These are phyloP conservation scores for Macropus fuliginosus DNA, from an alignment of 2,797 vertebrate genomes.

Conservation along the genomic window DNA sequence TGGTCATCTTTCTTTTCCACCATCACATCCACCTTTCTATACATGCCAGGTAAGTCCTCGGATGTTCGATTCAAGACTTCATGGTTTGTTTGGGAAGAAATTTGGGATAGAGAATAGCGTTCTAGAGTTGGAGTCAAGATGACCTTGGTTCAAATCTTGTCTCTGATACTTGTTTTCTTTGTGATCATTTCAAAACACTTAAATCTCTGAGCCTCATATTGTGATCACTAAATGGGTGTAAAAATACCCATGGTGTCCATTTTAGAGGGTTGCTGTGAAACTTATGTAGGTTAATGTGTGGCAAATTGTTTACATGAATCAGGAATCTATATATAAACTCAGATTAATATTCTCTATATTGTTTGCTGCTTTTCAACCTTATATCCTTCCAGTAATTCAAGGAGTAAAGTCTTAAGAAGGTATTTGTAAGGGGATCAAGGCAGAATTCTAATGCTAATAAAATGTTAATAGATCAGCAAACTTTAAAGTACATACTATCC, in stretches of 20 bases:
- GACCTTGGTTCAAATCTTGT: neutral
- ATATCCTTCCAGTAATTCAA: neutral
- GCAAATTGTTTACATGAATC: neutral
- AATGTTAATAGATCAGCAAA: neutral
- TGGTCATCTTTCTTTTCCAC: neutral
- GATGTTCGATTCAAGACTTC: neutral
- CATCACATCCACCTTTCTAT: neutral
- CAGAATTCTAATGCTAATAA: neutral
- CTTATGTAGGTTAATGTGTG: neutral
- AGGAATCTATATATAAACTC: no score
- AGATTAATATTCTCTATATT: neutral
- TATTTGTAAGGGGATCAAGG: neutral
- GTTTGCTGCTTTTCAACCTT: neutral
- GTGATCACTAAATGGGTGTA: neutral
- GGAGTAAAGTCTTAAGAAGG: neutral
- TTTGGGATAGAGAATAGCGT: neutral
- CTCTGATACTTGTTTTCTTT: neutral
- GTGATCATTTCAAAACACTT: neutral
- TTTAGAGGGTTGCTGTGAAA: neutral
- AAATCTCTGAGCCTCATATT: neutral
- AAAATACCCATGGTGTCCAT: neutral
- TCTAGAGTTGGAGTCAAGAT: neutral
- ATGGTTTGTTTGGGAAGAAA: neutral
- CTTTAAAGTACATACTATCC: neutral
- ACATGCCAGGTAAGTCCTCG: neutral